Evolutionary conservation across 1,140 invertebrate genomes (phyloP).

Genomic region (Caenorhabditis briggsae): DNA sequence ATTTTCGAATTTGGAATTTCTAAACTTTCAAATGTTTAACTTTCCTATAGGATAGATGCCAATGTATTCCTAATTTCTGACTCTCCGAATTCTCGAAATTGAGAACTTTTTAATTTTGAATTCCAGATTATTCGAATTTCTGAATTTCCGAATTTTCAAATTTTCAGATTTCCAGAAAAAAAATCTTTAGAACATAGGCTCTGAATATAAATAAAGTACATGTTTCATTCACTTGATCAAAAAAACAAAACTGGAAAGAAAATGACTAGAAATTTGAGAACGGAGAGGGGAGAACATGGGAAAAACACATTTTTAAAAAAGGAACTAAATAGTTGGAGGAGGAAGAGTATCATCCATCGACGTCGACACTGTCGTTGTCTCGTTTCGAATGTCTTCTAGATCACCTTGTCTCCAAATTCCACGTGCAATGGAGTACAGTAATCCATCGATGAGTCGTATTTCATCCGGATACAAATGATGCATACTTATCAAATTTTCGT

Average conservation of each 20-base stretch:
- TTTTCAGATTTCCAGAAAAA: not conserved
- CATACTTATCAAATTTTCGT: conserved; percentile 59
- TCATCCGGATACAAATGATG: conserved; percentile 62
- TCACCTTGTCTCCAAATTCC: conserved; percentile 52
- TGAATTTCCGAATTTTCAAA: too few relatives aligned
- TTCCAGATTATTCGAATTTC: too few relatives aligned
- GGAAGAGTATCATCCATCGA: conserved; percentile 48
- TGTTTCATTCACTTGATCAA: not conserved
- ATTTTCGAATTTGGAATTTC: too few relatives aligned
- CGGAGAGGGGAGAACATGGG: not conserved
- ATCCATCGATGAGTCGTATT: conserved; percentile 57
- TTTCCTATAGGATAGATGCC: too few relatives aligned
- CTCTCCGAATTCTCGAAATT: too few relatives aligned
- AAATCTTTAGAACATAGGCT: too few relatives aligned
- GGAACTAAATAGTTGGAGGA: conserved; percentile 18
- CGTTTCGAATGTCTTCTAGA: conserved; percentile 13
- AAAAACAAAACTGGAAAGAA: not conserved
- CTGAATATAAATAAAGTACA: not conserved
- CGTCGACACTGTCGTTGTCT: conserved; percentile 12
- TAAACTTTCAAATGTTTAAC: too few relatives aligned
- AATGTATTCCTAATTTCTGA: too few relatives aligned
- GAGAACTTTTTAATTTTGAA: too few relatives aligned
- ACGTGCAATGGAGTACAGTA: conserved; percentile 57
- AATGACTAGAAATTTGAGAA: conserved; percentile 49
- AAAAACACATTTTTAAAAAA: not conserved